A percentile compares a stretch with the other conserved stretches of the same genome.
phyloP scores from a whole-genome alignment of 2,888 invertebrate species.

The Drosophila atroscutellata region DNA sequence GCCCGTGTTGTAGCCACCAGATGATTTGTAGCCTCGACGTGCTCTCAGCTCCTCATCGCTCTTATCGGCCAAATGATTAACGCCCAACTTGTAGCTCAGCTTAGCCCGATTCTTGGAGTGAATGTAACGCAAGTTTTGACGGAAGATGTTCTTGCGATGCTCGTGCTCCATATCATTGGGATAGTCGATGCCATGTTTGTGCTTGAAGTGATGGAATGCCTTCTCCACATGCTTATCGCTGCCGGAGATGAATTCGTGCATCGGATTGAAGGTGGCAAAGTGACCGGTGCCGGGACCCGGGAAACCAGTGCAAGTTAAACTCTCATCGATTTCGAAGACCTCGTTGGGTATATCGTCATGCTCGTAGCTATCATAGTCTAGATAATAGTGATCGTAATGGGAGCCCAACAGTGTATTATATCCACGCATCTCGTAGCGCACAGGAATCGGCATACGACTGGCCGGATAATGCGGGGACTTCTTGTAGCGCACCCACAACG shows the following conservation, averaged over 20 bases:
- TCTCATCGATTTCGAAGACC: constrained; percentile 88
- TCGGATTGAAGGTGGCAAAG: constrained; percentile 95
- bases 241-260: constrained; percentile 93
- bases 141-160: constrained; percentile 91
- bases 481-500: constrained; percentile 93
- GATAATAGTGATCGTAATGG: constrained; percentile 97
- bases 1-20: constrained; percentile 90
- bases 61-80: constrained; percentile 95
- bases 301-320: constrained; percentile 90
- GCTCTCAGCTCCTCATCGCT: constrained; percentile 91
- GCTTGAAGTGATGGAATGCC: constrained; percentile 90
- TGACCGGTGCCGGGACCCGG: constrained; percentile 95
- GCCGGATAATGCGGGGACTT: constrained; percentile 86
- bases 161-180: constrained; percentile 88
- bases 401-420: constrained; percentile 96
- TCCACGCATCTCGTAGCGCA: constrained; percentile 96
- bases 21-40: constrained; percentile 88
- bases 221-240: constrained; percentile 91
- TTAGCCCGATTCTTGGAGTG: constrained; percentile 92
- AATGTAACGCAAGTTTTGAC: constrained; percentile 93
- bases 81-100: constrained; percentile 89
- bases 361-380: constrained; percentile 90
- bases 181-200: constrained; percentile 90
- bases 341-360: constrained; percentile 89
- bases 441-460: constrained; percentile 88